Evolutionary conservation across 2,888 invertebrate genomes (phyloP).

Genomic region (Boloria selene): DNA sequence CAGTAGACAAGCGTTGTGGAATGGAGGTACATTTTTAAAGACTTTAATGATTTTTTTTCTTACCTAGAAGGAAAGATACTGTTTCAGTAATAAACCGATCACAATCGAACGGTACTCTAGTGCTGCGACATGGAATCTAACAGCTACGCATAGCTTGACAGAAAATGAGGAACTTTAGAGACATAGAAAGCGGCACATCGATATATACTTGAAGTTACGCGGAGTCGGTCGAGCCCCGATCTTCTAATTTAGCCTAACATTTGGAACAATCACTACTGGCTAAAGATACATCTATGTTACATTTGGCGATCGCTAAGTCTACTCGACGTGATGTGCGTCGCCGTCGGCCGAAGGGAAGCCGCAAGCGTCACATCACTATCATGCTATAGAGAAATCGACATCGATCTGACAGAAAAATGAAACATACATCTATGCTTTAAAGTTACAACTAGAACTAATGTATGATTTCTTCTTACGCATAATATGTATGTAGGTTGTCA

Average conservation of each 20-base stretch:
- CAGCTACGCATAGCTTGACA: conserved; percentile 38
- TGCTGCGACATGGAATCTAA: conserved; percentile 30
- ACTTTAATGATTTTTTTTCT: background rate
- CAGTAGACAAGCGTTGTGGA: conserved; percentile 14
- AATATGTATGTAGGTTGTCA: conserved; percentile 58
- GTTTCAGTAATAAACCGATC: conserved; percentile 4
- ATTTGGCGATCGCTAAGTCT: conserved; percentile 80
- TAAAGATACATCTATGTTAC: conserved; percentile 79
- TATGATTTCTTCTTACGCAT: conserved; percentile 61
- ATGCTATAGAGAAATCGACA: conserved; percentile 67
- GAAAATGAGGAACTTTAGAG: conserved; percentile 38
- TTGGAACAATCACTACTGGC: conserved; percentile 80
- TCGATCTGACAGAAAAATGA: conserved; percentile 62
- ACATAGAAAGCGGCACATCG: conserved; percentile 40
- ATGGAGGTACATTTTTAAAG: conserved; percentile 11
- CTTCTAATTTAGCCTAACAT: conserved; percentile 77
- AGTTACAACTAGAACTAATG: conserved; percentile 67
- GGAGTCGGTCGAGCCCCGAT: conserved; percentile 59
- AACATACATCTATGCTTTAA: conserved; percentile 55
- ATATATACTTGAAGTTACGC: conserved; percentile 43
- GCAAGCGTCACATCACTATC: conserved; percentile 60
- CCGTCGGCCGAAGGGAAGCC: conserved; percentile 38
- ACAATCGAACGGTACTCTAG: conserved; percentile 24
- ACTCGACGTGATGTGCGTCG: conserved; percentile 51
- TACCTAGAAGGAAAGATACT: conserved; percentile 1